Base-by-base conservation (phyloP, 2,797 vertebrate genomes). In the Amphiprion clarkii region DNA sequence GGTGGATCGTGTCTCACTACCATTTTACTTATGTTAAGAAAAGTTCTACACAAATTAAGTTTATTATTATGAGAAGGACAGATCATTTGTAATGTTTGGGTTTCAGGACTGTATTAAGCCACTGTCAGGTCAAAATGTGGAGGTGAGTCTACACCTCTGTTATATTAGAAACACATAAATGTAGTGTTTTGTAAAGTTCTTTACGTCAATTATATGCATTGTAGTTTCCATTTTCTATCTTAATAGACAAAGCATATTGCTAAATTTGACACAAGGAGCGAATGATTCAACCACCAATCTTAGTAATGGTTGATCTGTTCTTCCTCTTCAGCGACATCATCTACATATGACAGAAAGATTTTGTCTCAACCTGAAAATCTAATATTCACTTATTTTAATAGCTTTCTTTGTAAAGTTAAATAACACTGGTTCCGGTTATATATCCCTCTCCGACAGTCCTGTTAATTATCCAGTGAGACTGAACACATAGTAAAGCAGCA, bases 311-410 rank as follows among this genome's bases (percentile, higher is more conserved):
- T 40, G 33, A 44, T 19, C 52, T 5, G 2, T 21, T 44, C 23
- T 31, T 14, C 29, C 39, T 55, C 42, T 12, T 21, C 39, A 56
- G 17, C 27, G 4, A 31, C 64, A 11, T 51, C n/a, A 46, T 46
- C 44, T 19, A 19, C 17, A 54, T 25, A 16, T 29, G 39, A 53
- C 0, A 6, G n/a, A 6, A 33, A 21, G 13, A 12, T 71, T 48
- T 62, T 63, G 3, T 63, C 21, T 62, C 29, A 29, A 31, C 25
- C 17, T 61, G 25, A 33, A 49, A 61, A 61, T 29, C 23, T 25
- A 8, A 9, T 42, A n/a, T 42, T 60, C 14, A 60, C 21, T 25
- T 25, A 16, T 42, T 42, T 61, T 12, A 2, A 11, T 61, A 1
- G 1, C 27, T 61, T 46, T 6, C 16, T 19, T 16, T 1, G 4